Percentiles rank a stretch among this genome's conserved stretches.
phyloP scores from a whole-genome alignment of 2,113 vertebrate genomes.

The Cettia cetti region DNA sequence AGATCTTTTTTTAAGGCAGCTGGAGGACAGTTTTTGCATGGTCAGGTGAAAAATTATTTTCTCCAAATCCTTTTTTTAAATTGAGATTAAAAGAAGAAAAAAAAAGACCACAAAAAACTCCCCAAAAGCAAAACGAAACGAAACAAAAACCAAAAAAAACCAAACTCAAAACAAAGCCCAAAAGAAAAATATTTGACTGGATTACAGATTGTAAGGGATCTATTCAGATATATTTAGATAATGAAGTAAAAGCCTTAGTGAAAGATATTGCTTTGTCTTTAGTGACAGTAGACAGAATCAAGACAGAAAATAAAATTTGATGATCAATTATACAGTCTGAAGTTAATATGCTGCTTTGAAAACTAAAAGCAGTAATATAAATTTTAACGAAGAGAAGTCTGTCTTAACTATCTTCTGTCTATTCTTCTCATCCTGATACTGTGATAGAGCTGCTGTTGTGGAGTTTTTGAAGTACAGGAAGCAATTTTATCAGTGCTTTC shows the following conservation, averaged over 20 bases:
- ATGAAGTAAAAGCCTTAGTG: neutral
- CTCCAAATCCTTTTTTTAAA: neutral
- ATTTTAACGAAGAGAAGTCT: neutral
- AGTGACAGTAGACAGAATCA: neutral
- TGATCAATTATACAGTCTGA: neutral
- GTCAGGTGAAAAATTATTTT: neutral
- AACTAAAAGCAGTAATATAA: neutral
- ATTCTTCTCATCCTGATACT: neutral
- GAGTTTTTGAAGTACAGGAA: constrained; percentile 47
- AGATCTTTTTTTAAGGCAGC: neutral
- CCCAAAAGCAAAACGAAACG: too few species aligned
- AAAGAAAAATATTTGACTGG: neutral
- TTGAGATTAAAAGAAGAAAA: neutral
- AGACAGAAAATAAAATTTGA: neutral
- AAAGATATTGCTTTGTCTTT: neutral
- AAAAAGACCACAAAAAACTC: too few species aligned
- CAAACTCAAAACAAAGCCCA: neutral
- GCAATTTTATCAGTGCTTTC: constrained; percentile 59
- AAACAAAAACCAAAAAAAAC: neutral
- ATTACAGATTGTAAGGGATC: neutral
- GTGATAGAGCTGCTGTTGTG: neutral
- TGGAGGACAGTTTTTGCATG: neutral
- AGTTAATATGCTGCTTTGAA: neutral
- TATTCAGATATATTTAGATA: neutral
- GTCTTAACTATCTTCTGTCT: neutral